Evolutionary conservation across 2,888 invertebrate species (phyloP), one percentile per base, ranked within the genome.

Genomic region (Carabus problematicus): DNA sequence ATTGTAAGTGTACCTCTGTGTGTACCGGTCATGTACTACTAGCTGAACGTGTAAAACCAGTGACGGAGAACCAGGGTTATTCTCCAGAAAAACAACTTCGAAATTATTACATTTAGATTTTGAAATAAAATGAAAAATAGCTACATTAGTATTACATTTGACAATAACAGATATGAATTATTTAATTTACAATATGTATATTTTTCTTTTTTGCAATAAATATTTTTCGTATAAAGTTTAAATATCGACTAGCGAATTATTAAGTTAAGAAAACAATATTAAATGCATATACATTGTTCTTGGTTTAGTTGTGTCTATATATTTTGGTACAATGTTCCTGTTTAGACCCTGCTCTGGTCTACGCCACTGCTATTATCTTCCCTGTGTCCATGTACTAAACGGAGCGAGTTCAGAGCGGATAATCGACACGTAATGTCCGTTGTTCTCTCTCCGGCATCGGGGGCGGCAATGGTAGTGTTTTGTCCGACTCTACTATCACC

Each of bases 341-440:
- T 14, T 16, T 54, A 16, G 6, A 16, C 54, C 18, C 54, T 16
- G 54, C 18, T 14, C 11, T 8, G 9, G 2, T 54, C 9, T 54
- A 11, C 54, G n/a, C 54, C 8, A n/a, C n/a, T n/a, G 9, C 14
- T 3, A 56, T 39, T n/a, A 9, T 39, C 9, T 14, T 56, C 11
- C 29, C 14, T 14, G 14, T 11, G 16, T 12, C 58, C 40, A 6
- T 29, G 29, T 29, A 29, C 29, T 29, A 29, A 29, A 29, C 29
- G 29, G 29, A 6, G 29, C 29, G 29, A 29, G 29, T 29, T 29
- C 39, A n/a, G 62, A 62, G 43, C 42, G 45, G 64, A 56, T 64
- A 56, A 55, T 56, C 19, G 64, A 18, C 45, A 9, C 42, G 42
- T 55, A 56, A 64, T 56, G 43, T 42, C 29, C 39, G 42, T 64